These are phyloP conservation scores for Microcebus griseorufus DNA, from an alignment of 2,113 vertebrate species.

Conservation along the genomic window DNA sequence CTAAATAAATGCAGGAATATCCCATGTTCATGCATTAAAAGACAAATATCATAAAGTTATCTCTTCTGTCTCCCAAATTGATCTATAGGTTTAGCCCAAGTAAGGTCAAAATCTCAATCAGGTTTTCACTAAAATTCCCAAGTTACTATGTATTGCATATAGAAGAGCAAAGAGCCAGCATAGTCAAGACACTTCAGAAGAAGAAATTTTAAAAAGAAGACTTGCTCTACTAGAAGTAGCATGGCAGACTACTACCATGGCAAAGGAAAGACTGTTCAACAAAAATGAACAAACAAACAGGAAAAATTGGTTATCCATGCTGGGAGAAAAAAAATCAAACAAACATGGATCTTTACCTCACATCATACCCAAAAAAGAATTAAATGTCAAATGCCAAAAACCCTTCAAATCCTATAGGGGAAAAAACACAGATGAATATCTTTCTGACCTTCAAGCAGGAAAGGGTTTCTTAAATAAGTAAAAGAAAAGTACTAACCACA, in stretches of 20 bases:
- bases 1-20: not conserved
- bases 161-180: not conserved
- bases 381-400: not conserved
- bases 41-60: not conserved
- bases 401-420: not conserved
- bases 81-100: not conserved
- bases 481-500: not conserved
- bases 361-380: not conserved
- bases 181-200: not conserved
- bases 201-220: not conserved
- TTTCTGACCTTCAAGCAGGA: not conserved
- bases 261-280: not conserved
- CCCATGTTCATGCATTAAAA: not conserved
- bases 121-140: not conserved
- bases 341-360: not conserved
- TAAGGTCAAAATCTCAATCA: not conserved
- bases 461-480: not conserved
- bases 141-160: not conserved
- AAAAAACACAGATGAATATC: not conserved
- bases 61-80: not conserved
- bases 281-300: not conserved
- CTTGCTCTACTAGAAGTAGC: not conserved
- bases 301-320: not conserved
- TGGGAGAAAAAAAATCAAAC: not conserved
- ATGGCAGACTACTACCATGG: not conserved